Evolutionary conservation across 2,797 vertebrate genomes (phyloP).

Genomic region (Pteronotus mesoamericanus): DNA sequence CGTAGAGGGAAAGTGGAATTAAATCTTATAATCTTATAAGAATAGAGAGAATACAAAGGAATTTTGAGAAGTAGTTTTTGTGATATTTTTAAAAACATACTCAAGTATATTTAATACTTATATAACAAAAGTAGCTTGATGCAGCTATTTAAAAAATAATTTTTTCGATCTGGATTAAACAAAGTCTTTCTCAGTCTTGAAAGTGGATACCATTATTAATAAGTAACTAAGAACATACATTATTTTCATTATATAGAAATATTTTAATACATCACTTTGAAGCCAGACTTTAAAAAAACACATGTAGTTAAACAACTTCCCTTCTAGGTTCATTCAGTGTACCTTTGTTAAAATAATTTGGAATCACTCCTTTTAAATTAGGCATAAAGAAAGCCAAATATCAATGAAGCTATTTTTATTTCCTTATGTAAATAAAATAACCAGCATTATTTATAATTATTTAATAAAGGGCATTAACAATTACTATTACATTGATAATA

Average conservation of each 20-base stretch:
- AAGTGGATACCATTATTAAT: conserved; percentile 8
- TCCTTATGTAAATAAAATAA: conserved; percentile 44
- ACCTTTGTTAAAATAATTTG: conserved; percentile 31
- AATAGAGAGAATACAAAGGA: conserved; percentile 14
- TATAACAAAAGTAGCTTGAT: conserved; percentile 19
- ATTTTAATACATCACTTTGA: conserved; percentile 33
- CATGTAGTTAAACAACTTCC: conserved; percentile 1
- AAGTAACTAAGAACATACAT: conserved; percentile 15
- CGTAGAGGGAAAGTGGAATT: not conserved
- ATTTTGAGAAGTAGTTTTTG: conserved; percentile 28
- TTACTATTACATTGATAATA: not conserved
- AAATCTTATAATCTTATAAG: conserved; percentile 22
- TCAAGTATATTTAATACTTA: conserved; percentile 17
- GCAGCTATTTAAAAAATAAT: not conserved
- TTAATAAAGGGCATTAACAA: conserved; percentile 39
- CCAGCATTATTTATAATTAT: conserved; percentile 35
- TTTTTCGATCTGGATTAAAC: conserved; percentile 31
- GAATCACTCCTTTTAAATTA: conserved; percentile 21
- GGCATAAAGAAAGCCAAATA: not conserved
- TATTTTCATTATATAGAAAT: conserved; percentile 12
- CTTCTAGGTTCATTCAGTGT: conserved; percentile 1
- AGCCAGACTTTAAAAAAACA: conserved; percentile 22
- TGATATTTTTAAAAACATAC: not conserved
- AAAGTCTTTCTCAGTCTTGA: conserved; percentile 21
- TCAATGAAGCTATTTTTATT: conserved; percentile 48